Evolutionary conservation across 2,888 invertebrate genomes (phyloP).

Genomic region (Cataglyphis livida): DNA sequence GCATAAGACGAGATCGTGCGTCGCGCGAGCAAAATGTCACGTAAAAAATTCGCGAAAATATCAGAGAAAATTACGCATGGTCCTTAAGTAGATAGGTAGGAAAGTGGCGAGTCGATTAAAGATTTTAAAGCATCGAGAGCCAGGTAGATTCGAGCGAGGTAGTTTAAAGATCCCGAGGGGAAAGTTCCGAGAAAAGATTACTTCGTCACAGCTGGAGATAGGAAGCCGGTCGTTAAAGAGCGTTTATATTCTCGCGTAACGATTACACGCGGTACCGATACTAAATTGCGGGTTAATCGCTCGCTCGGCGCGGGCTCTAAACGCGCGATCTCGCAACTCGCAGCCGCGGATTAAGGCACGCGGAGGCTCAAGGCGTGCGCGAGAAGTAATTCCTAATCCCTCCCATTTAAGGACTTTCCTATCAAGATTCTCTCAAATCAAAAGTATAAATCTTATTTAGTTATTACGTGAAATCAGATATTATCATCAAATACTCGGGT

Average conservation of each 20-base stretch:
- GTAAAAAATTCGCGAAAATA: slow-evolving; percentile 55
- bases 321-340: slow-evolving; percentile 45
- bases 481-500: not conserved
- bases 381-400: not conserved
- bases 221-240: slow-evolving; percentile 65
- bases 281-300: slow-evolving; percentile 62
- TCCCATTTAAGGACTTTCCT: not conserved
- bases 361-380: not conserved
- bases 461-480: slow-evolving; percentile 21
- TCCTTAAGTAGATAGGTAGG: slow-evolving; percentile 35
- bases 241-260: slow-evolving; percentile 64
- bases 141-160: slow-evolving; percentile 20
- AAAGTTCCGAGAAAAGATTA: slow-evolving; percentile 56
- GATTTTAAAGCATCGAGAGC: slow-evolving; percentile 45
- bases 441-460: not conserved
- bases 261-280: slow-evolving; percentile 58
- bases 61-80: slow-evolving; percentile 63
- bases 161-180: slow-evolving; percentile 37
- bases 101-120: slow-evolving; percentile 60
- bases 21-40: slow-evolving; percentile 58
- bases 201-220: slow-evolving; percentile 63
- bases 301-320: slow-evolving; percentile 18
- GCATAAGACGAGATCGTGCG: not conserved
- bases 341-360: slow-evolving; percentile 26
- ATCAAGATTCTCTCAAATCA: not conserved